Base-by-base conservation (phyloP, 2,113 vertebrate genomes). In the Aviceda subcristata region DNA sequence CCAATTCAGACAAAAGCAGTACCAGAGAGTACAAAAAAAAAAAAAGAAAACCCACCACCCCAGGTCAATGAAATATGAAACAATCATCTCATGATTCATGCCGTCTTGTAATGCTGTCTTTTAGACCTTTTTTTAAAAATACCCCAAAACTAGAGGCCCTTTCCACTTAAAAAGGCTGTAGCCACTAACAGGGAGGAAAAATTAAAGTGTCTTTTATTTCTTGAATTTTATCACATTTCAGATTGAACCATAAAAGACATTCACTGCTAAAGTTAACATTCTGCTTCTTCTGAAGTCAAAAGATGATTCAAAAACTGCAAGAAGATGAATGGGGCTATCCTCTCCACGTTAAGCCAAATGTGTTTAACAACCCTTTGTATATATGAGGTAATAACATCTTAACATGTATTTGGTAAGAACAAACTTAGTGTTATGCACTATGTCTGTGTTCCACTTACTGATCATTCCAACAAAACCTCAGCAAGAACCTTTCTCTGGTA, bases 11-110 rank as follows among this genome's bases (percentile, higher is more conserved):
- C 12, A 79, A 76, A 63, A 81, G 3, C 12, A 38, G 9, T 10
- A 73, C 9, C 5, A 43, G 50, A 60, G 39, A 72, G 1, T 20
- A 26, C 2, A 36, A 59, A 53, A 5, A 29, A 34, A 55, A 19
- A 39, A 13, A 19, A 45, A 7, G 0, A 24, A 41, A 60, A 41
- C 4, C 0, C 5, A 48, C 1, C 43, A 50, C 8, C 27, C 36
- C 9, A 21, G 6, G 43, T 34, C 55, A 76, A 26, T 9, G 3
- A 87, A 43, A 22, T 6, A 67, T 23, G 11, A 69, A 80, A 22
- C 8, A 68, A 22, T 27, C 5, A 76, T 30, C 12, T 73, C 21
- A 32, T 84, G 1, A 0, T 56, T 68, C 5, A 2, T 50, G 19
- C 5, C 39, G 10, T n/a, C 17, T 14, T 36, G 2, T 24, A 53